Base-by-base conservation (phyloP, 2,888 invertebrate genomes). In the Panopea generosa region DNA sequence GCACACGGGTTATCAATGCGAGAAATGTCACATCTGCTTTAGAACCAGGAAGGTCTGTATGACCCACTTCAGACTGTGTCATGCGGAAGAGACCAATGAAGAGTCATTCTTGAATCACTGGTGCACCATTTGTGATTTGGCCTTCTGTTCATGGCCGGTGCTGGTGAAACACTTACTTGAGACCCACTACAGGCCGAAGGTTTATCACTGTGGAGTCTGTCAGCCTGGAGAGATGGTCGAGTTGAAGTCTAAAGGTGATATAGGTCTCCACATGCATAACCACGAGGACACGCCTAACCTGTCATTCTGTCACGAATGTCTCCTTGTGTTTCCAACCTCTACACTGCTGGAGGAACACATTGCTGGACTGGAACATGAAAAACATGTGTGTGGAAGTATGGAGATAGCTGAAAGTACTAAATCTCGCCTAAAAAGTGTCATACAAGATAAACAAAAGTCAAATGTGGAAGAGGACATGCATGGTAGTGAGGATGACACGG, bases 11-110 rank as follows among this genome's bases (percentile, higher is more conserved):
- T n/a, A n/a, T n/a, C 50, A 33, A 18, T 62, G 62, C 33, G 33
- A 40, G 38, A 62, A 52, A 52, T 62, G 62, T 62, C 52, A 38
- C 2, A 52, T 62, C 6, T 49, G 62, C 11, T 62, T 62, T 24
- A 9, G 22, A 1, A 50, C 62, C 2, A 18, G 50, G 22, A 27
- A 52, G n/a, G 24, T 52, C 4, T 62, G 50, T 38, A 20, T 50
- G 52, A 62, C 9, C 16, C 62, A 62, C 43, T 29, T 52, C 14
- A 33, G 52, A 1, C 11, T 62, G 16, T 33, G 7, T 33, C 62
- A 62, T 24, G 33, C 33, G 24, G 40, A 50, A 6, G 62, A 62
- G 9, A 18, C 38, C 0, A 29, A 33, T 22, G 22, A 14, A 11
- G 38, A 20, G 16, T 3, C 7, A 20, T n/a, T n/a, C 18, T 24